Conservation (phyloP, 2,888 invertebrate genomes). For the Drosophila austrosaltans region DNA sequence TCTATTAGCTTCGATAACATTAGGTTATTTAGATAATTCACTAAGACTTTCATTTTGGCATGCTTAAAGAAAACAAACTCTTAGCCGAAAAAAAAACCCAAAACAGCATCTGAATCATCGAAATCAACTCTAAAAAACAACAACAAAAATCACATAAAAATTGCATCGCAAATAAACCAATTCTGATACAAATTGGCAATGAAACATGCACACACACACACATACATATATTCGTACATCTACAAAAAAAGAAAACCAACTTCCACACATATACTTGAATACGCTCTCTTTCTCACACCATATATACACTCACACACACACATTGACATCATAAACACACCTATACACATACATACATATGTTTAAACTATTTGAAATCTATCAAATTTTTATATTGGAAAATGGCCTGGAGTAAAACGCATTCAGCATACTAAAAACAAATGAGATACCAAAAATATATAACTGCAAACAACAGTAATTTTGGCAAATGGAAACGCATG, state of each 20-base stretch:
- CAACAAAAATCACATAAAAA: conserved; percentile 37
- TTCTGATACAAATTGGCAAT: conserved; percentile 59
- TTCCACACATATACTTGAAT: conserved; percentile 29
- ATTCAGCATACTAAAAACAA: conserved; percentile 67
- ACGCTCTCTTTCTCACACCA: conserved; percentile 39
- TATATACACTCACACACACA: conserved; percentile 42
- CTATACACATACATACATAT: conserved; percentile 44
- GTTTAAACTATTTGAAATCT: conserved; percentile 45
- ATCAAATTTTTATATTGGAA: conserved; percentile 8
- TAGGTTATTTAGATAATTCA: conserved; percentile 29
- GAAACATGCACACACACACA: conserved; percentile 46
- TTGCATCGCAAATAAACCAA: conserved; percentile 46
- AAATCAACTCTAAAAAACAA: conserved; percentile 17
- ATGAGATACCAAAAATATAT: conserved; percentile 30
- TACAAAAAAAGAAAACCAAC: conserved; percentile 29
- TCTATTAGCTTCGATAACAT: neutral
- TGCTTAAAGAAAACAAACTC: conserved; percentile 42
- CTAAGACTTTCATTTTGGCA: conserved; percentile 44
- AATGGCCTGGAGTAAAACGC: conserved; percentile 64
- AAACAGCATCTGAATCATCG: conserved; percentile 18
- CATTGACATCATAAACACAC: conserved; percentile 27
- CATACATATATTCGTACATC: conserved; percentile 26
- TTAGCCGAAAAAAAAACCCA: conserved; percentile 10
- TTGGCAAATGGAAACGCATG: conserved; percentile 72
- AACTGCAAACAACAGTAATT: conserved; percentile 40